Base-by-base conservation (phyloP, 2,113 vertebrate species). In the Gulo gulo region DNA sequence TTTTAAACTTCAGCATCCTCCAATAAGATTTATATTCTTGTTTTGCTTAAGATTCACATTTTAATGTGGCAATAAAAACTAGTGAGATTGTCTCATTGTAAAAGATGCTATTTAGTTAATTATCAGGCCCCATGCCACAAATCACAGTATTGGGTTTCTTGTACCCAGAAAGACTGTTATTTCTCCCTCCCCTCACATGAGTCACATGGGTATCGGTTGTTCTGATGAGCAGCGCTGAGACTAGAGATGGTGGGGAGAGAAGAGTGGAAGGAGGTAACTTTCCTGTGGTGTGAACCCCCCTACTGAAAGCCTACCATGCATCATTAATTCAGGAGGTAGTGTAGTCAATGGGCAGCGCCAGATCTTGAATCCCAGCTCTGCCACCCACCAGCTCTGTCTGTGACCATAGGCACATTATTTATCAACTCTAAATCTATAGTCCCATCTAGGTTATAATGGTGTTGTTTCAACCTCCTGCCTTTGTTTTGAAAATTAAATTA, bases 41-140 rank as follows among this genome's bases (percentile, higher is more conserved):
- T 98, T 99, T 99, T 99, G 98, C 97, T 99, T 99, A 99, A 99
- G 98, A 98, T 98, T 98, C 98, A 98, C 97, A 98, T 98, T 99
- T 98, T 98, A 98, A 98, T 97, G 88, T 93, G 98, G 96, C 87
- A 97, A 97, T 99, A 98, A 98, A 99, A 98, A 55, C 95, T 96
- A 98, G 97, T 89, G 94, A 98, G 92, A 98, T 97, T 98, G 98
- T 79, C 98, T 99, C 98, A 94, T 98, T 98, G 98, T 97, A 97
- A 93, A 74, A 93, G 97, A 98, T 98, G 97, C 97, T 98, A 98
- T 98, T 99, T 98, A 96, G 98, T 98, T 99, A 98, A 99, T 99
- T 99, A 98, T 98, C 97, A 98, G 93, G 36, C 74, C 96, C 14
- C 94, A 97, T 88, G 88, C 98, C 97, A 95, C 95, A 98, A 98